Base-by-base conservation (phyloP, 2,888 invertebrate species). In the Neoitamus cyanurus region DNA sequence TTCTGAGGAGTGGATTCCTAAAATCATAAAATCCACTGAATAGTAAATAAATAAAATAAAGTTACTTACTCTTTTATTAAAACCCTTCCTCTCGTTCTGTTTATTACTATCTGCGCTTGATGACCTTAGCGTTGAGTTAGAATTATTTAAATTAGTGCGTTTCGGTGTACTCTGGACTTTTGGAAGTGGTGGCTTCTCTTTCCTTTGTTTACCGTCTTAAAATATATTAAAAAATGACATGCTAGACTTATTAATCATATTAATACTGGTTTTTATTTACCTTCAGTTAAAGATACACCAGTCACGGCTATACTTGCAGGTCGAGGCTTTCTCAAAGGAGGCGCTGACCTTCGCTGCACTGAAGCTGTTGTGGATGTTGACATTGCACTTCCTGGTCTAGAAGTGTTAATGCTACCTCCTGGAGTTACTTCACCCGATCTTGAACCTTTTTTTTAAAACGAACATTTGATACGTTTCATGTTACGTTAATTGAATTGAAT, bases 381-480 rank as follows among this genome's bases (percentile, higher is more conserved):
- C 93, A 97, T 93, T 88, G 97, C 96, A 92, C 97, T 97, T 91
- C 95, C 95, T 87, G 97, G 97, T 90, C 97, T 93, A 88, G 97
- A 97, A 86, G 95, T 94, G 88, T 89, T 91, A 82, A 89, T 87
- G 93, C 94, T 93, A 90, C 91, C 91, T 86, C 91, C 90, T 86
- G 95, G 95, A 86, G 96, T 96, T 87, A 94, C 94, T 89, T 95
- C 95, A 87, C 96, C 95, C 87, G 95, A 95, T 88, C 94, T 93
- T 88, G 94, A 93, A 92, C 94, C 95, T 94, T 92, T 87, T 80
- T 86, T 36, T 30, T 30, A 68, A 48, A 82, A 80, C 34, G 25
- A 30, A 46, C 25, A 72, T 34, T 58, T 58, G 58, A 58, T 15
- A 58, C 6, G 7, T 58, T 78, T 85, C 11, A 28, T 31, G 4